A percentile compares a stretch with the other conserved stretches of the same genome.
Conservation (phyloP, 2,888 invertebrate species). For the Chymomyza caudatula region DNA sequence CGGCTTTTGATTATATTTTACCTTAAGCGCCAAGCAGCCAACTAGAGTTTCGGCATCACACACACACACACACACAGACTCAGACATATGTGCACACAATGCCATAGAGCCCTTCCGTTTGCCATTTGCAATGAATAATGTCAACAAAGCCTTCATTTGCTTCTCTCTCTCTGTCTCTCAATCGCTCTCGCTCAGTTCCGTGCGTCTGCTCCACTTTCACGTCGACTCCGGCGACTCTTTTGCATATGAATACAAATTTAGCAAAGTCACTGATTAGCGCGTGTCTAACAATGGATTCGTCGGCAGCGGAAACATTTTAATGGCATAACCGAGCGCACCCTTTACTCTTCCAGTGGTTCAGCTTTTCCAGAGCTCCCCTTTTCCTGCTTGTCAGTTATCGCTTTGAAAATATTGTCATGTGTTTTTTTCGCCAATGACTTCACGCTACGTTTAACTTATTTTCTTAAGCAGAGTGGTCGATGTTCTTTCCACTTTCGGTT, state of each 20-base stretch:
- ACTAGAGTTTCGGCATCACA: slow-evolving; percentile 49
- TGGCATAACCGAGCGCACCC: slow-evolving; percentile 33
- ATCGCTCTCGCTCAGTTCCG: background rate
- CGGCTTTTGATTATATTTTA: slow-evolving; percentile 73
- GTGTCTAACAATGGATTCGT: slow-evolving; percentile 56
- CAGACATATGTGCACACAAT: slow-evolving; percentile 4
- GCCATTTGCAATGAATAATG: slow-evolving; percentile 70
- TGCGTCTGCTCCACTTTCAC: background rate
- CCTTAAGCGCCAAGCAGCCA: slow-evolving; percentile 52
- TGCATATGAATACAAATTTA: slow-evolving; percentile 67
- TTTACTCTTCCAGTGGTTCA: background rate
- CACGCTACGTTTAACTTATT: slow-evolving; percentile 56
- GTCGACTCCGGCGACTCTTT: slow-evolving; percentile 40
- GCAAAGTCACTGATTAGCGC: slow-evolving; percentile 63
- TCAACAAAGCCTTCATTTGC: slow-evolving; percentile 20
- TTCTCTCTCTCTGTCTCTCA: background rate
- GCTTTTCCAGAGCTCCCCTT: slow-evolving; percentile 25
- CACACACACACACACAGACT: slow-evolving; percentile 5
- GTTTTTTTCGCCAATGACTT: slow-evolving; percentile 40
- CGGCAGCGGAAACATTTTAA: slow-evolving; percentile 63
- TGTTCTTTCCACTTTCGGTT: slow-evolving; percentile 4
- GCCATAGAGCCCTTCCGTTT: slow-evolving; percentile 61
- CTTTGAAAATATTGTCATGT: slow-evolving; percentile 63
- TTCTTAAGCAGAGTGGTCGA: slow-evolving; percentile 25
- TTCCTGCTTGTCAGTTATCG: slow-evolving; percentile 59